These are phyloP conservation scores for Homalodisca vitripennis DNA, from an alignment of 1,140 invertebrate species.

Conservation along the genomic window DNA sequence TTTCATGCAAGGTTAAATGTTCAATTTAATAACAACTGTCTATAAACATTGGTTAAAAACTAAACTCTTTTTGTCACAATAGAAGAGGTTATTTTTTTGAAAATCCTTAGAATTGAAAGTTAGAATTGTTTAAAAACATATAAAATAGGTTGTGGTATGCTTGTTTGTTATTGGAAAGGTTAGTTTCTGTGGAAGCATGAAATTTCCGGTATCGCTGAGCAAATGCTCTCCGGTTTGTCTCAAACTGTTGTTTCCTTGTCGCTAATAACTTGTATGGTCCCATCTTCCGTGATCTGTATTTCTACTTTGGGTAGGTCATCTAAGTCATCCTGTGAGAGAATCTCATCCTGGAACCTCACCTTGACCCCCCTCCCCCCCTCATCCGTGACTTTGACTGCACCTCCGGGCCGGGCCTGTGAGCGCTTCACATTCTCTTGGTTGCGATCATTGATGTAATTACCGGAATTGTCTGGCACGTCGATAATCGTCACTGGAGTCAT, in stretches of 20 bases:
- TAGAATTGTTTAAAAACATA: too few relatives aligned
- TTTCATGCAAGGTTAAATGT: too few relatives aligned
- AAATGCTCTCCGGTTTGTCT: too few relatives aligned
- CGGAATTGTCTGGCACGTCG: slow-evolving; percentile 31
- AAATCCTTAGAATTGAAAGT: too few relatives aligned
- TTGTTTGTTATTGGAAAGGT: too few relatives aligned
- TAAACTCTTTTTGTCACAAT: too few relatives aligned
- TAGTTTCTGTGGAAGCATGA: too few relatives aligned
- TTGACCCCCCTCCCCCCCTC: slow-evolving; percentile 29
- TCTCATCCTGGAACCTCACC: slow-evolving; percentile 31
- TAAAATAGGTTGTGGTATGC: too few relatives aligned
- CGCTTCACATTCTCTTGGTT: slow-evolving; percentile 26
- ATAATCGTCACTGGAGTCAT: slow-evolving; percentile 23
- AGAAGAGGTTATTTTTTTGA: too few relatives aligned
- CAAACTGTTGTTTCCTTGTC: slow-evolving; percentile 44
- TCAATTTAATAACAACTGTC: too few relatives aligned
- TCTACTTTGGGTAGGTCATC: slow-evolving; percentile 39
- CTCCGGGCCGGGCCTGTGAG: slow-evolving; percentile 28
- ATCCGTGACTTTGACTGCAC: slow-evolving; percentile 34
- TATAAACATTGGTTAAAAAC: too few relatives aligned
- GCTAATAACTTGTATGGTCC: slow-evolving; percentile 42
- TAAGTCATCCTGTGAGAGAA: slow-evolving; percentile 18
- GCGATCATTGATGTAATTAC: slow-evolving; percentile 34
- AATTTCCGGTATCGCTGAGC: too few relatives aligned
- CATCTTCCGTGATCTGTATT: slow-evolving; percentile 43